phyloP scores from a whole-genome alignment of 2,797 vertebrate genomes.

The Eupleurogrammus muticus region DNA sequence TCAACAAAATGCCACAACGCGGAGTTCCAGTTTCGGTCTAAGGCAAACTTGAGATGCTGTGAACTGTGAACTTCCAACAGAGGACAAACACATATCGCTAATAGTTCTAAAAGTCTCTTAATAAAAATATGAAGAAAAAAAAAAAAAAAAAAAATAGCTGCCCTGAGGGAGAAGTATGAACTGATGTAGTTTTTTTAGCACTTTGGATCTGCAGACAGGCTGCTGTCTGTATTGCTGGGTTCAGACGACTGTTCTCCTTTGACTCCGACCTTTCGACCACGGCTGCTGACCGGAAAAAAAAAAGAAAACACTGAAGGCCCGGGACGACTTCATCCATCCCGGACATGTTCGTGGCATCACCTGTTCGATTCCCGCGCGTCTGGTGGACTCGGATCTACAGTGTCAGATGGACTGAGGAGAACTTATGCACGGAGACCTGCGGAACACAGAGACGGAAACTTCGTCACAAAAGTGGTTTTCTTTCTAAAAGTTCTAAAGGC shows the following conservation, averaged over 20 bases:
- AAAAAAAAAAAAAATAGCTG: slow-evolving; percentile 60
- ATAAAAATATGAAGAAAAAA: slow-evolving; percentile 37
- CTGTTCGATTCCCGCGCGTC: slow-evolving; percentile 54
- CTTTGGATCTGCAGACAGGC: slow-evolving; percentile 79
- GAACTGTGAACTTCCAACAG: slow-evolving; percentile 63
- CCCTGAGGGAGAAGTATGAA: slow-evolving; percentile 76
- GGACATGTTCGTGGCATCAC: slow-evolving; percentile 47
- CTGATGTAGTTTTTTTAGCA: slow-evolving; percentile 67
- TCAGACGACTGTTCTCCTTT: slow-evolving; percentile 51
- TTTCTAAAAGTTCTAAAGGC: no score
- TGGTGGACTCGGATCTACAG: slow-evolving; percentile 14
- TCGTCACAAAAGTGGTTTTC: neutral
- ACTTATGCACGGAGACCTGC: slow-evolving; percentile 73
- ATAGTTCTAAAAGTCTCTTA: slow-evolving; percentile 41
- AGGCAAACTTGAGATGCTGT: slow-evolving; percentile 80
- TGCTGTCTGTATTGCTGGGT: slow-evolving; percentile 61
- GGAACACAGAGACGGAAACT: neutral
- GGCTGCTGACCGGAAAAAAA: slow-evolving; percentile 47
- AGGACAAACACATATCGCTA: slow-evolving; percentile 54
- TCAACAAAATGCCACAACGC: slow-evolving; percentile 61
- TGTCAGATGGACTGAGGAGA: slow-evolving; percentile 13
- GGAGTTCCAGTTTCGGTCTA: slow-evolving; percentile 78
- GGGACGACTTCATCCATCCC: slow-evolving; percentile 69
- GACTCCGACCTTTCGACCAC: slow-evolving; percentile 34
- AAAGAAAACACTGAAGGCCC: slow-evolving; percentile 77